Conservation (phyloP, 2,888 invertebrate species). For the Uloborus plumipes region DNA sequence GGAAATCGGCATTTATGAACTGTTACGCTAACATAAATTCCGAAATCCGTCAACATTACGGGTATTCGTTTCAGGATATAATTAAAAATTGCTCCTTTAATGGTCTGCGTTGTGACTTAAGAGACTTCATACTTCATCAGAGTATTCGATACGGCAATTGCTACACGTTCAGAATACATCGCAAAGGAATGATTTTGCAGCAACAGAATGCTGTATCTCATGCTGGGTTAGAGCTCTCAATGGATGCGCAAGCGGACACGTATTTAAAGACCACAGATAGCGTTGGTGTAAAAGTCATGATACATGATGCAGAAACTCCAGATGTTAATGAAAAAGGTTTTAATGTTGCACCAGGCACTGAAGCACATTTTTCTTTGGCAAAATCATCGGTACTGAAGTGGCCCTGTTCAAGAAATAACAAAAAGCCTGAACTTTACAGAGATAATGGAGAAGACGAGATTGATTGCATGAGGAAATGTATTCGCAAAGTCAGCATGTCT, state of each 20-base stretch:
- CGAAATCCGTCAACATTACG: not conserved
- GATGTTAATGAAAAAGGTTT: slow-evolving; percentile 21
- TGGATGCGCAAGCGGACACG: not conserved
- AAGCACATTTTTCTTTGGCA: not conserved
- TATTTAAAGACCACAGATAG: not conserved
- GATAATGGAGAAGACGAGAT: not conserved
- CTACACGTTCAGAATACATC: slow-evolving; percentile 17
- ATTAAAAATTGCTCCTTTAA: slow-evolving; percentile 15
- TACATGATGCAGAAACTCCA: slow-evolving; percentile 21
- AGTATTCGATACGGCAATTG: slow-evolving; percentile 34
- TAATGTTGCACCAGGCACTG: slow-evolving; percentile 13
- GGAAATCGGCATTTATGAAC: not conserved
- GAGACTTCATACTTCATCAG: slow-evolving; percentile 1
- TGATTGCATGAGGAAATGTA: slow-evolving; percentile 7
- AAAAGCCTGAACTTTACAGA: not conserved
- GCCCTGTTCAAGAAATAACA: not conserved
- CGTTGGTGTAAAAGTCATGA: slow-evolving; percentile 4
- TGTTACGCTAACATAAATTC: not conserved
- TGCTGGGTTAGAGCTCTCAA: not conserved
- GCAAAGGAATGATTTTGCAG: too few species aligned
- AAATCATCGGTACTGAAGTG: not conserved
- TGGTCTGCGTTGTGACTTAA: not conserved
- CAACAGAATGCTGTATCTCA: too few species aligned
- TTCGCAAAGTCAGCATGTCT: not conserved
- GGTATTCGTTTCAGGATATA: not conserved